Conservation (phyloP, 2,888 invertebrate species). For the Noctua pronuba region DNA sequence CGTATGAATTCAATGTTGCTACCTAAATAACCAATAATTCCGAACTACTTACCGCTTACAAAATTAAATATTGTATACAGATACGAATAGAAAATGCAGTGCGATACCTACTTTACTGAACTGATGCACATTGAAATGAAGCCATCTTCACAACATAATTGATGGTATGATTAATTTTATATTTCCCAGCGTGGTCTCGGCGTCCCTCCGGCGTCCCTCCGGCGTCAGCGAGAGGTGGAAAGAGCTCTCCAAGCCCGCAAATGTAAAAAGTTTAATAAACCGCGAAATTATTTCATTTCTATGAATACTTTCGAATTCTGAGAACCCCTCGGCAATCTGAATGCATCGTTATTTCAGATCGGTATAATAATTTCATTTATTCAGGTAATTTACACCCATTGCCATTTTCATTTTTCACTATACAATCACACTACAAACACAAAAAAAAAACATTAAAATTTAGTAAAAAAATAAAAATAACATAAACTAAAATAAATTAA, state of each 20-base stretch:
- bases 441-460: too few species aligned
- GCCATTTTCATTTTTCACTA: too few species aligned
- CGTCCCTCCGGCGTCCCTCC: background rate
- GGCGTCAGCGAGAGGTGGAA: background rate
- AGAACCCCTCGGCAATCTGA: background rate
- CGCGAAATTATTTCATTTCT: constrained; percentile 11
- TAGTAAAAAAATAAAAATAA: too few species aligned
- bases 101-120: background rate
- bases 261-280: constrained; percentile 28
- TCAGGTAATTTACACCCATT: too few species aligned
- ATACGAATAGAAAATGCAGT: background rate
- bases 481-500: too few species aligned
- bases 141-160: background rate
- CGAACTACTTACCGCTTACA: background rate
- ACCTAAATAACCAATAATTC: background rate
- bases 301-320: constrained; percentile 13
- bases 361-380: too few species aligned
- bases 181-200: background rate
- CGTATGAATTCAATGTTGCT: background rate
- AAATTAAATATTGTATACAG: too few species aligned
- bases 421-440: too few species aligned
- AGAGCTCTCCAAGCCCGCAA: constrained; percentile 1
- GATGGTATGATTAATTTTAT: background rate
- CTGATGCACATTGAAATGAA: background rate
- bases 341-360: background rate